phyloP scores from a whole-genome alignment of 2,113 vertebrate genomes.

The Mustela lutreola region DNA sequence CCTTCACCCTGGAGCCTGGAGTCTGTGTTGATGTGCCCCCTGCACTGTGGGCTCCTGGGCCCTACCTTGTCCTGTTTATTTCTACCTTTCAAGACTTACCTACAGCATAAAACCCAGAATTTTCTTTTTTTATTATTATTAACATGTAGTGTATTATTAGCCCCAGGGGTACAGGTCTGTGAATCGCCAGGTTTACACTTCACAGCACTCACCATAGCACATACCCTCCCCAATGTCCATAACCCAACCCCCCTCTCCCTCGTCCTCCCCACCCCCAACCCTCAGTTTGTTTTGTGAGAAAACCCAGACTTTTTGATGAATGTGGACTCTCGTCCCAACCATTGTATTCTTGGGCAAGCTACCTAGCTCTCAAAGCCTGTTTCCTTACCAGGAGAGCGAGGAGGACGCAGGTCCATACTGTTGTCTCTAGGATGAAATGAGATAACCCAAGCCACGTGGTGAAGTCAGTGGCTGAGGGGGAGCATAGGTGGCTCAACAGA shows the following conservation, averaged over 20 bases:
- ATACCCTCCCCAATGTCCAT: no score
- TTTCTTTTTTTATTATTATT: no score
- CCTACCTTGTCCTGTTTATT: not conserved
- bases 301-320: not conserved
- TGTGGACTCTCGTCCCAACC: not conserved
- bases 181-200: no score
- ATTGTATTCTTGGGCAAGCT: not conserved
- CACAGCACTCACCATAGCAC: no score
- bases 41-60: not conserved
- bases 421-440: not conserved
- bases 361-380: not conserved
- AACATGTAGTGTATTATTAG: no score
- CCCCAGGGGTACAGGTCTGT: no score
- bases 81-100: not conserved
- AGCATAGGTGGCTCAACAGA: not conserved
- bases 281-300: not conserved
- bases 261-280: no score
- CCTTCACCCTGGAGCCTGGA: not conserved
- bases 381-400: not conserved
- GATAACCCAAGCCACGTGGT: not conserved
- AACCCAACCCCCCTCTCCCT: no score
- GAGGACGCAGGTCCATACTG: not conserved
- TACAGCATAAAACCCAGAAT: slow-evolving; percentile 1
- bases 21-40: not conserved
- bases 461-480: not conserved